Evolutionary conservation across 30 jellyfish, hydroid and myxozoan genomes (phyloP).

Genomic region (Aurelia sp.): DNA sequence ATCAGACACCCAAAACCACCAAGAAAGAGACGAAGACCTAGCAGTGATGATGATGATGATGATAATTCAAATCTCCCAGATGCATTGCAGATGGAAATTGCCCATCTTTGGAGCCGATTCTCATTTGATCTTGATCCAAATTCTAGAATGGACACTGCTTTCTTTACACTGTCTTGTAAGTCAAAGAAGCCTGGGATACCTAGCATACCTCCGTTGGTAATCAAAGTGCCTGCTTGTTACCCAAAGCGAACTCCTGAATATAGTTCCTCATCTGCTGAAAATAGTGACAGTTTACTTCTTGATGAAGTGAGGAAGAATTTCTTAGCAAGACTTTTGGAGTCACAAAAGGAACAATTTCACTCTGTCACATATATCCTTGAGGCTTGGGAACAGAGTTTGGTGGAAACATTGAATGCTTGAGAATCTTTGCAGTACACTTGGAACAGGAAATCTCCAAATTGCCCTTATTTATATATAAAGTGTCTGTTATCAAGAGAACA

Average conservation of each 20-base stretch:
- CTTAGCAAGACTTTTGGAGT: slow-evolving; percentile 23
- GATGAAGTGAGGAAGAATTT: slow-evolving; percentile 34
- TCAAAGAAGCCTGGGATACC: slow-evolving; percentile 50
- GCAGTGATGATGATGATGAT: slow-evolving; percentile 33
- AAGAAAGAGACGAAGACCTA: slow-evolving; percentile 31
- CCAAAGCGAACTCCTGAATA: slow-evolving; percentile 64
- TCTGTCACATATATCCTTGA: slow-evolving; percentile 63
- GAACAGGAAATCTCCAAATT: not conserved
- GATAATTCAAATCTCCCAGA: slow-evolving; percentile 49
- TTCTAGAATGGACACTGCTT: slow-evolving; percentile 30
- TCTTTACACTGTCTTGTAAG: slow-evolving; percentile 37
- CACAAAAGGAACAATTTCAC: slow-evolving; percentile 59
- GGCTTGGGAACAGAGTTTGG: slow-evolving; percentile 62
- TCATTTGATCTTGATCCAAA: slow-evolving; percentile 33
- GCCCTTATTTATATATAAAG: not conserved
- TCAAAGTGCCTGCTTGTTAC: slow-evolving; percentile 58
- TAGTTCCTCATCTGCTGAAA: slow-evolving; percentile 2
- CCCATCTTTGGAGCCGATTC: slow-evolving; percentile 74
- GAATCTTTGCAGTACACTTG: not conserved
- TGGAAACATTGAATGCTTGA: slow-evolving; percentile 29
- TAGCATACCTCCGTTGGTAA: slow-evolving; percentile 45
- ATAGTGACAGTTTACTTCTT: slow-evolving; percentile 16
- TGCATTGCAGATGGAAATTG: slow-evolving; percentile 75
- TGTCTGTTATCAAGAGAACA: too few relatives aligned
- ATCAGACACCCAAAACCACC: slow-evolving; percentile 77